Evolutionary conservation across 2,888 invertebrate species (phyloP), one percentile per base, ranked within the genome.

Genomic region (Mamestra brassicae): DNA sequence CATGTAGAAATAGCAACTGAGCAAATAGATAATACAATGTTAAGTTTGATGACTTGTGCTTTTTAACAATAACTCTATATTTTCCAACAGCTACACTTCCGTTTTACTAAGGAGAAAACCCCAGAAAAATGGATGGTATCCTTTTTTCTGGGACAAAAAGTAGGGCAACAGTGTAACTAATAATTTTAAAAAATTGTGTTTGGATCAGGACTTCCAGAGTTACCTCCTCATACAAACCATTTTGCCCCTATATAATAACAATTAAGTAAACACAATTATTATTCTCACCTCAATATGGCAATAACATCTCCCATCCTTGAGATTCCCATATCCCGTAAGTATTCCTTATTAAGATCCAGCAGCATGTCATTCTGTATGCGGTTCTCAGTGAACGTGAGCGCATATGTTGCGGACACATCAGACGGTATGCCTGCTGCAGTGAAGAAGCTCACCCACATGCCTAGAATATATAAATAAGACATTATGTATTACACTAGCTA

Each of bases 241-340:
- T n/a, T 10, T 26, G 13, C 11, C 11, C 3, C 11, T 38, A 26
- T 50, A 50, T 3, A 50, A 10, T 45, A 10, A 8, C 45, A 45
- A 45, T 45, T 47, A 47, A 47, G 47, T 42, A 52, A 54, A 52
- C 15, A 10, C n/a, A 26, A 26, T 26, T 26, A 26, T 26, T 26
- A 17, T 26, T 58, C 78, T 86, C 89, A 97, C 97, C 97, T 97
- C 93, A 97, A 97, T 97, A 97, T 98, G 94, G 97, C 97, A 95
- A 97, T 98, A 93, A 94, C 97, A 93, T 97, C 98, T 89, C 94
- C 97, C 97, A 97, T 98, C 97, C 90, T 97, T 0, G 97, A 97
- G 50, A 99, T 98, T 0, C 98, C 98, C 98, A 99, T 99, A 86
- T 99, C 99, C 72, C 97, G 97, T 3, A 99, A 94, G 90, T 98